phyloP scores from a whole-genome alignment of 64 coral and sea anemone genomes.

The Montipora efflorescens region DNA sequence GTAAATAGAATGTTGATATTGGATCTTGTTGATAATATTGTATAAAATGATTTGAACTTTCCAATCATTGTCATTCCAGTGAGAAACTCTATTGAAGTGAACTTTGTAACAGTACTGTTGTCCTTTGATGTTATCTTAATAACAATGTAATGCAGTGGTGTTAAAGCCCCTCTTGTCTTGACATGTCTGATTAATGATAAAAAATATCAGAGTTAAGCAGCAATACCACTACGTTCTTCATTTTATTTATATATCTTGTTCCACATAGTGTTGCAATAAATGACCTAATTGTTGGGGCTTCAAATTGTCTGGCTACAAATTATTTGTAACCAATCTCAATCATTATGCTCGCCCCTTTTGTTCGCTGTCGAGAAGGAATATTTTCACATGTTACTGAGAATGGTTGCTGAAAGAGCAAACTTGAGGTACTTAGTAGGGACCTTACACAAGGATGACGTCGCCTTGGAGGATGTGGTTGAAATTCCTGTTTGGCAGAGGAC shows the following conservation, averaged over 20 bases:
- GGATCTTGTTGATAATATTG: not conserved
- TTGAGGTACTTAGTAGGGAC: too few relatives aligned
- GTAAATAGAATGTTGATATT: not conserved
- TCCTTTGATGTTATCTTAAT: not conserved
- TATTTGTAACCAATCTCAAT: not conserved
- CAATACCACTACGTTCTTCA: not conserved
- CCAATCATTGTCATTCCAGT: not conserved
- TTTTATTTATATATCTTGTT: not conserved
- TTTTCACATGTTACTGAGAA: not conserved
- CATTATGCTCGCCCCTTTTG: not conserved
- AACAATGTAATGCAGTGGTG: not conserved
- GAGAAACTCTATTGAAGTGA: not conserved
- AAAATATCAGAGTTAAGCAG: not conserved
- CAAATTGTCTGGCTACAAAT: not conserved
- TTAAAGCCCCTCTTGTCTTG: not conserved
- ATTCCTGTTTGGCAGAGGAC: too few relatives aligned
- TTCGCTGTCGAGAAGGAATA: not conserved
- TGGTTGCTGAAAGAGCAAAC: not conserved
- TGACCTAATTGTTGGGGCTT: not conserved
- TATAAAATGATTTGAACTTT: not conserved
- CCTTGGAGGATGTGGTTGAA: too few relatives aligned
- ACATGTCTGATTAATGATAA: not conserved
- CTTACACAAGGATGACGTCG: too few relatives aligned
- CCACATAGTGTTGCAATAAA: not conserved
- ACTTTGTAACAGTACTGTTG: not conserved